phyloP scores from a whole-genome alignment of 2,797 vertebrate species.

The Chaunax sp. region DNA sequence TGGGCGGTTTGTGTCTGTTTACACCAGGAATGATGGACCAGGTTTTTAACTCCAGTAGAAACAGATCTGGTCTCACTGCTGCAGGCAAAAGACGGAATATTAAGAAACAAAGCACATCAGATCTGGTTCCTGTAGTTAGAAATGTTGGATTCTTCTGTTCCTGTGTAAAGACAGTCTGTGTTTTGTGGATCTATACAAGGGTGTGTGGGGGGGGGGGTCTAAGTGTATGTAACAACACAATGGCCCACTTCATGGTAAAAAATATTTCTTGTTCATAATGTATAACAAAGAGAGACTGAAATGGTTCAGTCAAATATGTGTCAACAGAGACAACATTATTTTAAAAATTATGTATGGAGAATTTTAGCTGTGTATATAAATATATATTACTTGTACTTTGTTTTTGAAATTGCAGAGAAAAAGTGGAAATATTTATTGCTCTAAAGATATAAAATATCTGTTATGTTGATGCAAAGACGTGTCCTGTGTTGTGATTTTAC shows the following conservation, averaged over 20 bases:
- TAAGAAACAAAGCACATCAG: conserved; percentile 36
- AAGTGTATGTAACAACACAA: conserved; percentile 31
- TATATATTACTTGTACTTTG: conserved; percentile 81
- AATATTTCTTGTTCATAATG: conserved; percentile 71
- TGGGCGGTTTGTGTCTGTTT: conserved; percentile 50
- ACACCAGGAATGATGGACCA: conserved; percentile 18
- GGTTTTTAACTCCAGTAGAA: conserved; percentile 22
- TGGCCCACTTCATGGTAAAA: conserved; percentile 40
- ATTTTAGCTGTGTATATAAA: conserved; percentile 83
- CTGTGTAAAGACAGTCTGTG: conserved; percentile 39
- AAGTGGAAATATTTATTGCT: conserved; percentile 84
- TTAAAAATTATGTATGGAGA: conserved; percentile 75
- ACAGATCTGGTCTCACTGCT: conserved; percentile 50
- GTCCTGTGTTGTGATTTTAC: conserved; percentile 45
- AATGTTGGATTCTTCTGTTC: conserved; percentile 35
- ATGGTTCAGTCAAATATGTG: conserved; percentile 76
- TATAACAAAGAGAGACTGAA: conserved; percentile 73
- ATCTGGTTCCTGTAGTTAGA: conserved; percentile 34
- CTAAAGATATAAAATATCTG: conserved; percentile 80
- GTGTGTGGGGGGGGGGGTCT: conserved; percentile 2
- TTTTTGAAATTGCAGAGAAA: conserved; percentile 80
- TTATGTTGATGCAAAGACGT: conserved; percentile 75
- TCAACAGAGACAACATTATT: conserved; percentile 79
- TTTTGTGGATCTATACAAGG: conserved; percentile 46
- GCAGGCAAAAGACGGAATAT: conserved; percentile 42